A percentile compares a stretch with the other conserved stretches of the same genome.
Conservation (phyloP, 2,888 invertebrate species). For the Incurvaria masculella region DNA sequence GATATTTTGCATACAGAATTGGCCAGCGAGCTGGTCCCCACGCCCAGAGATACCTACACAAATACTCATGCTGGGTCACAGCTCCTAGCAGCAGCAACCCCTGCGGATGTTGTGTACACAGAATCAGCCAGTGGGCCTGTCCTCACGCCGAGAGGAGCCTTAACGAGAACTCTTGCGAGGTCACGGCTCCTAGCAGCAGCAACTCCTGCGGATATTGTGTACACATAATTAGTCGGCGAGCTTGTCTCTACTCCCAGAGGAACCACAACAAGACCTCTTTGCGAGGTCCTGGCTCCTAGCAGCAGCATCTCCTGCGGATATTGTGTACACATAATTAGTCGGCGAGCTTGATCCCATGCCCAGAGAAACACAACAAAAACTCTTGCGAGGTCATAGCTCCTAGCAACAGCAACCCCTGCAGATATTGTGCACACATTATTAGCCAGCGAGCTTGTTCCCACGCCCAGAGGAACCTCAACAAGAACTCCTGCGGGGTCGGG, state of each 20-base stretch:
- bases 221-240: no score
- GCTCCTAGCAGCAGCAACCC: constrained; percentile 65
- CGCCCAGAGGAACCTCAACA: constrained; percentile 79
- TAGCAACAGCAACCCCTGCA: constrained; percentile 62
- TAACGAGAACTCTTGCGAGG: no score
- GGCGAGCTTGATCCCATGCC: constrained; percentile 68
- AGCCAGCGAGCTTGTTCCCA: constrained; percentile 63
- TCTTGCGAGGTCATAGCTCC: constrained; percentile 77
- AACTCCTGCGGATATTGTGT: no score
- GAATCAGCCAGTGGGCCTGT: no score
- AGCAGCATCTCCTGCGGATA: no score
- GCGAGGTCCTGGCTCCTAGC: no score
- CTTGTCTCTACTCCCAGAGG: no score
- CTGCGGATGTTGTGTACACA: no score
- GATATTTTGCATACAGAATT: constrained; percentile 48
- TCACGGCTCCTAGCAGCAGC: no score
- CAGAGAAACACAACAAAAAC: constrained; percentile 76
- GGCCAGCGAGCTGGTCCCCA: constrained; percentile 63
- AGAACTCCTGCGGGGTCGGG: constrained; percentile 76
- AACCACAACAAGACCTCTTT: no score
- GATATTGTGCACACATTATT: constrained; percentile 31
- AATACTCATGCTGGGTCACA: constrained; percentile 76
- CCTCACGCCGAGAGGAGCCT: no score
- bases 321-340: constrained; percentile 48
- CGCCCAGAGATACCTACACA: constrained; percentile 79